Percentiles rank a stretch among this genome's conserved stretches.
These are phyloP conservation scores for Dysdera silvatica DNA, from an alignment of 1,140 invertebrate species.

Conservation along the genomic window DNA sequence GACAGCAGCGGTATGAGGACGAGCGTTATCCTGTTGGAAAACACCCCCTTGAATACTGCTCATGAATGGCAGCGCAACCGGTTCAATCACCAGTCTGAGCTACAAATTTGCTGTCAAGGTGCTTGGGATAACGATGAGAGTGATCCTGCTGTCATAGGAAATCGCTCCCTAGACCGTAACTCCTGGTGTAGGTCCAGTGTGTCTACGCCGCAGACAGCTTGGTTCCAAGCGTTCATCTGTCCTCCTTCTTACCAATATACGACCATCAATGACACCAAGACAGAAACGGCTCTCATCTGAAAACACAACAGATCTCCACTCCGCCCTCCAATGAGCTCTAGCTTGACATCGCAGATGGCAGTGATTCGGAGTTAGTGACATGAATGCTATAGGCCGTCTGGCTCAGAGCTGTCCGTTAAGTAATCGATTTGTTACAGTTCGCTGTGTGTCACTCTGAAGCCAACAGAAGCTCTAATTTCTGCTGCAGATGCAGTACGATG, in stretches of 20 bases:
- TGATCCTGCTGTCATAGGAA: too few relatives aligned
- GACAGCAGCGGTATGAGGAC: too few relatives aligned
- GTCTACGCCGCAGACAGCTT: neutral
- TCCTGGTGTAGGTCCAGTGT: neutral
- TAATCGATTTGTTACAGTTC: conserved; percentile 1
- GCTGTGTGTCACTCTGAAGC: conserved; percentile 6
- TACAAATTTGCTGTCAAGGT: neutral
- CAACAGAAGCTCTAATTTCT: conserved; percentile 5
- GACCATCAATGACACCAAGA: neutral
- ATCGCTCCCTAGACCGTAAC: neutral
- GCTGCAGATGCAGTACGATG: neutral
- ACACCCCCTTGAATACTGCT: neutral
- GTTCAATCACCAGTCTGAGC: neutral
- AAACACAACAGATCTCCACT: neutral
- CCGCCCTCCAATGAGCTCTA: neutral
- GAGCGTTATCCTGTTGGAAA: neutral
- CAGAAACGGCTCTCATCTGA: neutral
- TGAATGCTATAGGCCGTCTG: conserved; percentile 1
- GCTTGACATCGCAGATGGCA: neutral
- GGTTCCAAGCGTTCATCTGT: neutral
- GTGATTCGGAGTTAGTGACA: neutral
- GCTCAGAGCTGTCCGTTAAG: neutral
- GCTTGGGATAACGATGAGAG: too few relatives aligned
- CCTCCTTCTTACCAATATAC: neutral
- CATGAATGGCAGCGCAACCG: neutral